phyloP scores from a whole-genome alignment of 2,888 invertebrate species.

The Nymphalis polychloros region DNA sequence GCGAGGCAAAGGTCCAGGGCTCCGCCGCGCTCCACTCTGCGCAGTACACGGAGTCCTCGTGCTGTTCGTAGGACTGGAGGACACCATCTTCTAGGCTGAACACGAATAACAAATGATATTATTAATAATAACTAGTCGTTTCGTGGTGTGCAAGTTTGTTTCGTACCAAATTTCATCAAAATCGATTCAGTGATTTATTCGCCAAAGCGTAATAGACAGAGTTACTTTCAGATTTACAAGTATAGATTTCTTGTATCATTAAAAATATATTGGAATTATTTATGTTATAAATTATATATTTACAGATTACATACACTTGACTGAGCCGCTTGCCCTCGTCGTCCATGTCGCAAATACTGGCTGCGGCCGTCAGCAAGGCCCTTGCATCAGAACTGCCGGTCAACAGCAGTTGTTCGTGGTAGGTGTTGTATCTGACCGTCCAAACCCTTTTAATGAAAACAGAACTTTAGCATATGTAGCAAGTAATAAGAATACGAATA shows the following conservation, averaged over 20 bases:
- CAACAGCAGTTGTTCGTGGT: conserved; percentile 96
- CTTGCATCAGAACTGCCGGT: conserved; percentile 97
- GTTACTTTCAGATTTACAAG: too few relatives aligned
- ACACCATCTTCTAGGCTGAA: conserved; percentile 91
- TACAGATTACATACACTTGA: conserved; percentile 51
- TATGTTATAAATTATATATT: not conserved
- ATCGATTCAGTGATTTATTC: too few relatives aligned
- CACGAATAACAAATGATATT: too few relatives aligned
- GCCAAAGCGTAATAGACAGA: too few relatives aligned
- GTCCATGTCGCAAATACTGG: conserved; percentile 85
- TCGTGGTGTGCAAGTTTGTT: too few relatives aligned
- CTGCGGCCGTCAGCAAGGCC: conserved; percentile 93
- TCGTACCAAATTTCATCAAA: too few relatives aligned
- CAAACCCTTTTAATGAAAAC: conserved; percentile 85
- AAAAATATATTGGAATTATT: too few relatives aligned
- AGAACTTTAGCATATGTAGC: not conserved
- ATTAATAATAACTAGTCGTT: too few relatives aligned
- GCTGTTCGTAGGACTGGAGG: conserved; percentile 95
- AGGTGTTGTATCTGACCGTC: conserved; percentile 96
- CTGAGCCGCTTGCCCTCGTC: conserved; percentile 43
- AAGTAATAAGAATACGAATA: too few relatives aligned
- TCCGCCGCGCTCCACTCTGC: conserved; percentile 98
- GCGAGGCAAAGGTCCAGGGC: conserved; percentile 99
- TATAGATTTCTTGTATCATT: too few relatives aligned
- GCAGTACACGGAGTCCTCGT: conserved; percentile 98